Evolutionary conservation across 2,113 vertebrate species (phyloP), one percentile per base, ranked within the genome.

Genomic region (Rhinopomastus cyanomelas): DNA sequence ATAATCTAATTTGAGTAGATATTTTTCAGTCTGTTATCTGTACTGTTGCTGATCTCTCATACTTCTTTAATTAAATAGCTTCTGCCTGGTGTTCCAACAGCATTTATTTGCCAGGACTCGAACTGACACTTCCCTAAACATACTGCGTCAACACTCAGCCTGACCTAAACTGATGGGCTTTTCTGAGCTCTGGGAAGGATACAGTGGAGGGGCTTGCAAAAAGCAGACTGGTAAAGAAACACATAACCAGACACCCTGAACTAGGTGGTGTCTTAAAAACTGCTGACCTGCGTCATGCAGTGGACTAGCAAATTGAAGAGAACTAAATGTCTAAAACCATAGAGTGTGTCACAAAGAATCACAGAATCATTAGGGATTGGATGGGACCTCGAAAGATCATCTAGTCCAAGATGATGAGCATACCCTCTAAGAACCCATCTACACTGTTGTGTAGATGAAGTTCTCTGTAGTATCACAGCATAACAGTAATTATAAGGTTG

Each of bases 111-210:
- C 56, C 61, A 78, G 4, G 77, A 56, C 29, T 81, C 59, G 51
- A 82, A 69, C 32, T 76, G 65, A 62, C 16, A 17, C 34, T 59
- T 74, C 34, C 77, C 37, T 86, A 74, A 88, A 71, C 9, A 48
- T 8, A n/a, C 30, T 74, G 73, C 0, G 0, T 64, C 44, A 90
- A 81, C 84, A 84, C 56, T 64, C 55, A 71, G 60, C 49, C 61
- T 20, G 49, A 9, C 12, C 91, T 68, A 12, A 0, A 5, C 29
- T 0, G 0, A 25, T 8, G n/a, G 21, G 18, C 9, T 91, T 69
- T 73, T 80, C 76, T 85, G 72, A 80, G 60, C 29, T 77, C 48
- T 22, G 52, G 69, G 42, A 27, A 74, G 75, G 83, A 34, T 2
- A 11, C 8, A 2, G 29, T 32, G 20, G 32, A 48, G 16, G 12